Conservation (phyloP, 2,888 invertebrate genomes). For the Platynereis dumerilii region DNA sequence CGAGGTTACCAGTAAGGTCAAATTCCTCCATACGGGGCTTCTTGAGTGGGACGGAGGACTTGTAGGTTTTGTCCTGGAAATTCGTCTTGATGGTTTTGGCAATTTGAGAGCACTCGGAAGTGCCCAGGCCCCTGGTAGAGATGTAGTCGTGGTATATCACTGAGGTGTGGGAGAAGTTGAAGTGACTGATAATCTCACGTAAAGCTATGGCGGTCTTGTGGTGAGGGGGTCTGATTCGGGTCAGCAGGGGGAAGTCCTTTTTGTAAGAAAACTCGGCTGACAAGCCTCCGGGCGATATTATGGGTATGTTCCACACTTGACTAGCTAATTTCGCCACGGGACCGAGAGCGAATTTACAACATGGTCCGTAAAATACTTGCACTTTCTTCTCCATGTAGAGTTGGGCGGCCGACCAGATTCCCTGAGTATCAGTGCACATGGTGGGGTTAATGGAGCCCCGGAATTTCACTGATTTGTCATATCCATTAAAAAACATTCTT, state of each 20-base stretch:
- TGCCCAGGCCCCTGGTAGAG: slow-evolving; percentile 7
- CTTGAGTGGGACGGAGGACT: neutral
- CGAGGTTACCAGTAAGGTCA: slow-evolving; percentile 7
- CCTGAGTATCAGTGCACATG: too few species aligned
- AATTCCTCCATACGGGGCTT: slow-evolving; percentile 18
- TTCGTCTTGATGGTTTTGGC: neutral
- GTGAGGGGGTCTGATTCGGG: slow-evolving; percentile 60
- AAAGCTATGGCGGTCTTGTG: slow-evolving; percentile 14
- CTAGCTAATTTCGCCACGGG: slow-evolving; percentile 83
- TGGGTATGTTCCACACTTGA: slow-evolving; percentile 89
- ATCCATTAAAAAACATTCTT: too few species aligned
- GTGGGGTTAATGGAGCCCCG: too few species aligned
- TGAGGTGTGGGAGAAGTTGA: slow-evolving; percentile 1
- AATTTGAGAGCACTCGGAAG: slow-evolving; percentile 16
- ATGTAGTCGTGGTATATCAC: slow-evolving; percentile 24
- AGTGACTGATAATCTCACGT: neutral
- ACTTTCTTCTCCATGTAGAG: slow-evolving; percentile 3
- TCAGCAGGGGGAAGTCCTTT: slow-evolving; percentile 71
- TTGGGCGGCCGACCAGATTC: neutral
- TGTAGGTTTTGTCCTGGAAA: neutral
- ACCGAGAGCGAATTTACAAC: slow-evolving; percentile 74
- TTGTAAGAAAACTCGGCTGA: slow-evolving; percentile 53
- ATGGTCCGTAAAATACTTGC: slow-evolving; percentile 56
- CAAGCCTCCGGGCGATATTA: slow-evolving; percentile 72
- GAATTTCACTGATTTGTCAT: too few species aligned